Evolutionary conservation across 2,113 vertebrate genomes (phyloP), one percentile per base, ranked within the genome.

Genomic region (Podarcis cretensis): DNA sequence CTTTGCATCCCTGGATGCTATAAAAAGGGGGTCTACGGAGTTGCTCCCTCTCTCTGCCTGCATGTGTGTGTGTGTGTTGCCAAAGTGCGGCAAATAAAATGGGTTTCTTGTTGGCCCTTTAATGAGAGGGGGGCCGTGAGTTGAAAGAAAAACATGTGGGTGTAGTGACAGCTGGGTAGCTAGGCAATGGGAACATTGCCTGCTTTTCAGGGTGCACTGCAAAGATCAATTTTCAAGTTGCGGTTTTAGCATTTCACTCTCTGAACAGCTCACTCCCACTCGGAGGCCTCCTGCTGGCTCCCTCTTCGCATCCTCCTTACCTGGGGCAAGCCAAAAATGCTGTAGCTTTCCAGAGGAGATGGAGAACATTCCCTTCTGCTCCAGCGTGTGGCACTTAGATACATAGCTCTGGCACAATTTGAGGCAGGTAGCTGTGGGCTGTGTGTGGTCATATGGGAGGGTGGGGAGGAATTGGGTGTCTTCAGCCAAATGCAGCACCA

Each of bases 111-210:
- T 37, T 23, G 81, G 81, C 59, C 73, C 40, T 83, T 77, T 83
- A 77, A 83, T 78, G 81, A 66, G 73, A 75, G 74, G 73, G 87
- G 85, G 73, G 40, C 74, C 8, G 63, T 57, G 59, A 69, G 81
- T 93, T 88, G 86, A 89, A 92, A 94, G 88, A 91, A 88, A 85
- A 87, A 89, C 83, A 85, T 92, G 93, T 92, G 94, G 92, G 94
- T 65, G 83, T 89, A 84, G 66, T 43, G 94, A 94, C 94, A 95
- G 94, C 94, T 96, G 94, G 90, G 92, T 95, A 96, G 93, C 94
- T 96, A 94, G 91, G 63, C 91, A 94, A 90, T 75, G 86, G 79
- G 95, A 95, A 89, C 80, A 86, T 78, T 91, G 89, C 89, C 90
- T 93, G 93, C 90, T 95, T 94, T 92, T 92, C 90, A 4, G 81